Evolutionary conservation across 2,888 invertebrate species (phyloP).

Genomic region (Phlogophora meticulosa): DNA sequence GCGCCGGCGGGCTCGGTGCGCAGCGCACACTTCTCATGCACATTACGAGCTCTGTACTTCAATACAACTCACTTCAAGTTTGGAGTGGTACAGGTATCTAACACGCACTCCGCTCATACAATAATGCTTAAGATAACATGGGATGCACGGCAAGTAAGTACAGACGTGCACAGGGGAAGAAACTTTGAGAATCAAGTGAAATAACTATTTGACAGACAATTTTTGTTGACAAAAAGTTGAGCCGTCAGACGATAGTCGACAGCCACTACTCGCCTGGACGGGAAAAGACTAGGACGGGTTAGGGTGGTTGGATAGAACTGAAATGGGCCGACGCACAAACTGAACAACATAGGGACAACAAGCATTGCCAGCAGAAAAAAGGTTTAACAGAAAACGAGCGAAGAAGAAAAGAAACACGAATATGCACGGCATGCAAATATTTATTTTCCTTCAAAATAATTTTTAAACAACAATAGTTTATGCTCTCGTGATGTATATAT

Average conservation of each 20-base stretch:
- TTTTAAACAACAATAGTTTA: constrained; percentile 89
- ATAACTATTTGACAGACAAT: neutral
- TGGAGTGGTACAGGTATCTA: neutral
- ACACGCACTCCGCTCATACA: constrained; percentile 11
- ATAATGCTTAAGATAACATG: constrained; percentile 26
- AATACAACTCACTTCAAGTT: constrained; percentile 1
- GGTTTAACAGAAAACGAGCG: constrained; percentile 58
- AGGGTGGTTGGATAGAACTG: neutral
- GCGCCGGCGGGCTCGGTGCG: constrained; percentile 24
- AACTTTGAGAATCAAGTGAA: neutral
- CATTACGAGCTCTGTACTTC: neutral
- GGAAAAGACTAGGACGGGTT: too few species aligned
- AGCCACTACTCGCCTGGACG: neutral
- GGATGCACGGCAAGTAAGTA: constrained; percentile 27
- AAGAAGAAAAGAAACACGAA: constrained; percentile 72
- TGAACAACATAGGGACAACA: neutral
- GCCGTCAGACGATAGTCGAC: neutral
- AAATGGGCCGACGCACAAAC: neutral
- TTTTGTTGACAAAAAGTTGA: too few species aligned
- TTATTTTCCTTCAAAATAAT: constrained; percentile 90
- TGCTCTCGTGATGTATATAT: constrained; percentile 82
- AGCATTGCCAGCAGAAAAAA: neutral
- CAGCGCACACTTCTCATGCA: constrained; percentile 25
- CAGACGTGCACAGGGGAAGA: neutral
- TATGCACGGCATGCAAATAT: constrained; percentile 88